Percentiles rank a stretch among this genome's conserved stretches.
phyloP scores from a whole-genome alignment of 2,113 vertebrate species.

The Pipa parva region DNA sequence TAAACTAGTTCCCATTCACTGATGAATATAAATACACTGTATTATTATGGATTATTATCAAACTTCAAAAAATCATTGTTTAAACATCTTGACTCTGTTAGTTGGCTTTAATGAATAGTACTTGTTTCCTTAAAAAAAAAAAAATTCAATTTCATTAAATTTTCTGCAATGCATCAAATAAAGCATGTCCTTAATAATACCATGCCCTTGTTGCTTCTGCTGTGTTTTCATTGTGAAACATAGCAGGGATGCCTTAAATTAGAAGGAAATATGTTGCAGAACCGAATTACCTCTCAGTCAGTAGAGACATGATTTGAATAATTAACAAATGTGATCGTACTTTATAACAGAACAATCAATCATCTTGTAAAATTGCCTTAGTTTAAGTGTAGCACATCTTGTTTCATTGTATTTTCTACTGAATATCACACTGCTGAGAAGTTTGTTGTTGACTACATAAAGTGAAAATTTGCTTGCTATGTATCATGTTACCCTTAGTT shows the following conservation, averaged over 20 bases:
- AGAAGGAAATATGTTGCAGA: not conserved
- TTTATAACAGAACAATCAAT: constrained; percentile 30
- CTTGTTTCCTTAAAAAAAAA: not conserved
- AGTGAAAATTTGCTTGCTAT: constrained; percentile 22
- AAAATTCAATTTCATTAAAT: not conserved
- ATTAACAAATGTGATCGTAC: constrained; percentile 17
- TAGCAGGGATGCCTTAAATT: not conserved
- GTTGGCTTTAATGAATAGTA: not conserved
- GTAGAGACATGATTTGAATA: constrained; percentile 27
- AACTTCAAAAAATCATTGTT: too few species aligned
- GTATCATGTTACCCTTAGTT: constrained; percentile 28
- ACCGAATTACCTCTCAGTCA: constrained; percentile 16
- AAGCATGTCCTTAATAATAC: not conserved
- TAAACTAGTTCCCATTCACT: too few species aligned
- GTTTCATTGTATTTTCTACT: constrained; percentile 17
- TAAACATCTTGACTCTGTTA: not conserved
- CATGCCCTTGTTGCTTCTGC: constrained; percentile 10
- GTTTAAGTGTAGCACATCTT: constrained; percentile 25
- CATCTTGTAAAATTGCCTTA: constrained; percentile 14
- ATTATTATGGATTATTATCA: too few species aligned
- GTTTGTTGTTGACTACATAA: constrained; percentile 21
- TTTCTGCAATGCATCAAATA: constrained; percentile 1
- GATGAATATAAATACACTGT: too few species aligned
- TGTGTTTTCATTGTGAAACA: constrained; percentile 11
- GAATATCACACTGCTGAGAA: constrained; percentile 19